Percentiles rank a stretch among this genome's conserved stretches.
Evolutionary conservation across 30 jellyfish, hydroid and myxozoan genomes (phyloP).

Genomic region (Hydractinia symbiolongicarpus): DNA sequence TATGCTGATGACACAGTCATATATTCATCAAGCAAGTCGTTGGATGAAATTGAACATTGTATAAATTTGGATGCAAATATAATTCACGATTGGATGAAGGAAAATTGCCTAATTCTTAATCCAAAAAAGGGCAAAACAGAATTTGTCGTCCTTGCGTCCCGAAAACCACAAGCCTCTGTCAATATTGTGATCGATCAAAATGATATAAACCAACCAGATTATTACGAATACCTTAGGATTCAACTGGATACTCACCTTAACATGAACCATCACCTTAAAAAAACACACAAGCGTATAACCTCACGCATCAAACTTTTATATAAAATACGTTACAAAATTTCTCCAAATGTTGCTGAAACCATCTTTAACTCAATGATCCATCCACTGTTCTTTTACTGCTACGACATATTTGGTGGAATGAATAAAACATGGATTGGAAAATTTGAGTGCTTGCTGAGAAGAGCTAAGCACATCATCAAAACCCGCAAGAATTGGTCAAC

Average conservation of each 20-base stretch:
- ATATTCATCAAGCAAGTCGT: slow-evolving; percentile 26
- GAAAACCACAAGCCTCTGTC: no score
- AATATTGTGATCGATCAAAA: no score
- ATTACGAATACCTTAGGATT: slow-evolving; percentile 50
- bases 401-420: slow-evolving; percentile 21
- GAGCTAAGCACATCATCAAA: neutral
- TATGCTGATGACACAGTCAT: slow-evolving; percentile 62
- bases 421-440: slow-evolving; percentile 15
- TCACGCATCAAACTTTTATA: slow-evolving; percentile 19
- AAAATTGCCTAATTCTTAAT: slow-evolving; percentile 39
- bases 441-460: neutral
- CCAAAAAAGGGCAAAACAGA: no score
- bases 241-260: slow-evolving; percentile 52
- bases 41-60: slow-evolving; percentile 31
- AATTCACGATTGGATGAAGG: slow-evolving; percentile 36
- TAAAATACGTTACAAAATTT: slow-evolving; percentile 30
- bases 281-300: slow-evolving; percentile 24
- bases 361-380: slow-evolving; percentile 54
- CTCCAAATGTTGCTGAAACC: no score
- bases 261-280: slow-evolving; percentile 43
- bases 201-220: no score
- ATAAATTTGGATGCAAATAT: slow-evolving; percentile 40
- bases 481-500: neutral
- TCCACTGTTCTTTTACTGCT: slow-evolving; percentile 54
- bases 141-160: no score